Base-by-base conservation (phyloP, 1,140 invertebrate genomes). In the Chironomus striatipennis region DNA sequence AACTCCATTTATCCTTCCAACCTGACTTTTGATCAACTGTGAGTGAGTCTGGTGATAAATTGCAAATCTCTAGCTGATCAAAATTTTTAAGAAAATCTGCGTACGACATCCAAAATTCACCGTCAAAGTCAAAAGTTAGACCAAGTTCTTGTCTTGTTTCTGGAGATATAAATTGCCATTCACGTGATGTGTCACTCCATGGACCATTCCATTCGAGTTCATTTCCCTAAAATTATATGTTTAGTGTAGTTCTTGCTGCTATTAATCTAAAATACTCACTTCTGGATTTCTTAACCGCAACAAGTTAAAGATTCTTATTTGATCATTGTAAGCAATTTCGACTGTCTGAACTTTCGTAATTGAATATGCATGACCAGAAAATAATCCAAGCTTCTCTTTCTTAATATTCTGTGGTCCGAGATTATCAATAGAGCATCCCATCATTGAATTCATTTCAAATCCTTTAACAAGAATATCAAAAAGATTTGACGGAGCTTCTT, bases 31-130 rank as follows among this genome's bases (percentile, higher is more conserved):
- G 81, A 77, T 93, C 89, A 18, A 91, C 90, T 20, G 95, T 92
- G 77, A 98, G 83, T 0, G 95, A 94, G 79, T 98, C 96, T 0
- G 98, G 96, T 79, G 93, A 96, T 81, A 99, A 90, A 82, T 98
- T 97, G 83, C 97, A 98, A 79, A 98, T 95, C 83, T 99, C 97
- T 75, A 99, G 83, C 57, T 88, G 87, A 81, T 79, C 85, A 76
- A 93, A 95, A 78, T 90, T 86, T n/a, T 83, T 86, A 6, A 88
- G 82, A 76, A 94, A 95, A 80, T 95, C 93, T 78, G 91, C 89
- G 79, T 90, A 94, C 0, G 92, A 91, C 91, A 96, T 96, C 98
- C 98, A 99, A 83, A 99, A 99, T 84, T 99, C 98, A 57, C 98
- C 98, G 81, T 99, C 98, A 70, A 92, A 87, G 77, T 96, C 95